Conservation (phyloP, 2,113 vertebrate genomes). For the Puma concolor region DNA sequence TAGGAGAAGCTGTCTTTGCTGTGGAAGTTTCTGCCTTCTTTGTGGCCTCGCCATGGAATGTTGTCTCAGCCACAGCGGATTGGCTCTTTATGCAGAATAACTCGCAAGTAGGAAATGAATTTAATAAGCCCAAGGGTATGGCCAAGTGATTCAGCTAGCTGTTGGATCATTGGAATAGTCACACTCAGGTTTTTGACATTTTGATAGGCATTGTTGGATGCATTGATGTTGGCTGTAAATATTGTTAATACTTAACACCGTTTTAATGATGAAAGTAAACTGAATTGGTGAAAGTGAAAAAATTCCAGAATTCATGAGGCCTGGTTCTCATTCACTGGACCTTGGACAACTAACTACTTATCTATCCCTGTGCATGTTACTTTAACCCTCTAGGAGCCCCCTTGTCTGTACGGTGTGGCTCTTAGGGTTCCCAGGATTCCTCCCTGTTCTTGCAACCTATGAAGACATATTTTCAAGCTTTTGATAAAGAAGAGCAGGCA, state of each 20-base stretch:
- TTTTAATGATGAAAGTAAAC: slow-evolving; percentile 17
- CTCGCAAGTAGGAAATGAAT: neutral
- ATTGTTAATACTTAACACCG: neutral
- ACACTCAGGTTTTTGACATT: neutral
- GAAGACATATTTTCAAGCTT: neutral
- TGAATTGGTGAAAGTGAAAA: neutral
- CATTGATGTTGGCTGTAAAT: neutral
- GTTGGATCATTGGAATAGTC: neutral
- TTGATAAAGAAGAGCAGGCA: neutral
- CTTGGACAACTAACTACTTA: neutral
- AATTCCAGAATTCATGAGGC: neutral
- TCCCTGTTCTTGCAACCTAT: neutral
- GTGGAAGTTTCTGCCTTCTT: neutral
- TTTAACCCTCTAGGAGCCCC: neutral
- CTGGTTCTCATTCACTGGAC: slow-evolving; percentile 6
- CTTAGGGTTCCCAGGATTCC: neutral
- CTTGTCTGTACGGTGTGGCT: neutral
- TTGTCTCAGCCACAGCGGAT: neutral
- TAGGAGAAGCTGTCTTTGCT: neutral
- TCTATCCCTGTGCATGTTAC: neutral
- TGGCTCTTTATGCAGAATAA: slow-evolving; percentile 14
- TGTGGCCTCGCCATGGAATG: neutral
- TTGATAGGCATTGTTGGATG: neutral
- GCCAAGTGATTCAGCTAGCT: neutral
- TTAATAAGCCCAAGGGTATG: slow-evolving; percentile 18